Percentiles rank a stretch among this genome's conserved stretches.
These are phyloP conservation scores for Callyntrura sp. DNA, from an alignment of 2,888 invertebrate genomes.

Conservation along the genomic window DNA sequence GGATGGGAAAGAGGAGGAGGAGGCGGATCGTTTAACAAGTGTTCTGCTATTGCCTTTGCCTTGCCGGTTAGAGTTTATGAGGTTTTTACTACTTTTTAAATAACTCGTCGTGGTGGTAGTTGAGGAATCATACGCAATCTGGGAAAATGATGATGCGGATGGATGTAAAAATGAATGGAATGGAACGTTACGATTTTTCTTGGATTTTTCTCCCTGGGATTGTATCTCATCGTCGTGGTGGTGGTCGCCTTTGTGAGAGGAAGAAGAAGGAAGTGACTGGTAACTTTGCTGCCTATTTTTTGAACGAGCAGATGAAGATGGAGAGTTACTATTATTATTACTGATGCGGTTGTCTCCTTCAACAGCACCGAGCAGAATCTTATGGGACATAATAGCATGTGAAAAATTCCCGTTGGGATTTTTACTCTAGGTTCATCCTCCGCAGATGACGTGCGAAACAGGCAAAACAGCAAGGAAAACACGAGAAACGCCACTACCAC, in stretches of 20 bases:
- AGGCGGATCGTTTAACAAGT: constrained; percentile 77
- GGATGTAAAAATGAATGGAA: constrained; percentile 49
- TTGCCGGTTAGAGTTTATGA: constrained; percentile 67
- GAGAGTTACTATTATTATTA: constrained; percentile 41
- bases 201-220: constrained; percentile 8
- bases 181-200: constrained; percentile 33
- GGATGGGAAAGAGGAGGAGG: background rate
- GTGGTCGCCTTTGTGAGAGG: background rate
- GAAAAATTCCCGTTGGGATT: constrained; percentile 67
- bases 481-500: constrained; percentile 24
- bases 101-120: constrained; percentile 33
- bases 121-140: constrained; percentile 23
- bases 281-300: constrained; percentile 4
- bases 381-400: constrained; percentile 55
- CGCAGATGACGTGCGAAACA: constrained; percentile 52
- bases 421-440: background rate
- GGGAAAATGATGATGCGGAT: constrained; percentile 57
- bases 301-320: constrained; percentile 8
- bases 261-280: background rate
- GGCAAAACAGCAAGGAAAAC: constrained; percentile 17
- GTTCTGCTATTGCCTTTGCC: constrained; percentile 14
- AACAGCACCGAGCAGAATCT: background rate
- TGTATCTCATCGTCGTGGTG: too few relatives aligned
- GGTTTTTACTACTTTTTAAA: constrained; percentile 70
- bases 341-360: constrained; percentile 1